Evolutionary conservation across 2,113 vertebrate species (phyloP).

Genomic region (Platichthys flesus): DNA sequence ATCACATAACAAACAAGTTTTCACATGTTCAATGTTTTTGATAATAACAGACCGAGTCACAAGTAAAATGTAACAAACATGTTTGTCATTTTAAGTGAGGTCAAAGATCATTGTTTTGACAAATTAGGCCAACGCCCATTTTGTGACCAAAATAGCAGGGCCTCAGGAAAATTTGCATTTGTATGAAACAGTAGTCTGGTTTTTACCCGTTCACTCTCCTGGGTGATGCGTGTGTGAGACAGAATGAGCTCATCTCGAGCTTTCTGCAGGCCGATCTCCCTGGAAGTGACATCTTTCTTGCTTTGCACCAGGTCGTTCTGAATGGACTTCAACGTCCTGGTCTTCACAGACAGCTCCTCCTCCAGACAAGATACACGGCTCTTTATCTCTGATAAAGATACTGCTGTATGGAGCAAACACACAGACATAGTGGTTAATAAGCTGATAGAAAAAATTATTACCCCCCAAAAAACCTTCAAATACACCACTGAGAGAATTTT

Average conservation of each 20-base stretch:
- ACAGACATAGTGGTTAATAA: constrained; percentile 7
- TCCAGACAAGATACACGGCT: constrained; percentile 70
- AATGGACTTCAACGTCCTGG: constrained; percentile 51
- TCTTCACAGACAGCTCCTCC: constrained; percentile 71
- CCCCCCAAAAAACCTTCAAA: too few relatives aligned
- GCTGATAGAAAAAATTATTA: not conserved
- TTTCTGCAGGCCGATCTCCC: constrained; percentile 72
- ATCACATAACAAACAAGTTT: not conserved
- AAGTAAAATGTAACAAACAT: constrained; percentile 2
- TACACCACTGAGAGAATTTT: too few relatives aligned
- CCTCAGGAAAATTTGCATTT: not conserved
- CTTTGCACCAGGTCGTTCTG: constrained; percentile 67
- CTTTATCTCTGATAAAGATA: constrained; percentile 50
- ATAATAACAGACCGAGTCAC: not conserved
- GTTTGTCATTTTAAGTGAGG: constrained; percentile 1
- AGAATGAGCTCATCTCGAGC: constrained; percentile 67
- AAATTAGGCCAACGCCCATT: constrained; percentile 17
- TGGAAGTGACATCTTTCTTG: constrained; percentile 71
- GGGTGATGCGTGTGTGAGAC: constrained; percentile 67
- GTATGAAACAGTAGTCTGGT: not conserved
- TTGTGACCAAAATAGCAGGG: constrained; percentile 2
- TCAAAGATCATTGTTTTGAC: constrained; percentile 21
- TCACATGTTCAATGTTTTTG: not conserved
- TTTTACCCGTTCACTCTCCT: constrained; percentile 79
- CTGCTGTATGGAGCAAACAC: constrained; percentile 33